A percentile compares a stretch with the other conserved stretches of the same genome.
Conservation (phyloP, 2,113 vertebrate species). For the Ifrita kowaldi region DNA sequence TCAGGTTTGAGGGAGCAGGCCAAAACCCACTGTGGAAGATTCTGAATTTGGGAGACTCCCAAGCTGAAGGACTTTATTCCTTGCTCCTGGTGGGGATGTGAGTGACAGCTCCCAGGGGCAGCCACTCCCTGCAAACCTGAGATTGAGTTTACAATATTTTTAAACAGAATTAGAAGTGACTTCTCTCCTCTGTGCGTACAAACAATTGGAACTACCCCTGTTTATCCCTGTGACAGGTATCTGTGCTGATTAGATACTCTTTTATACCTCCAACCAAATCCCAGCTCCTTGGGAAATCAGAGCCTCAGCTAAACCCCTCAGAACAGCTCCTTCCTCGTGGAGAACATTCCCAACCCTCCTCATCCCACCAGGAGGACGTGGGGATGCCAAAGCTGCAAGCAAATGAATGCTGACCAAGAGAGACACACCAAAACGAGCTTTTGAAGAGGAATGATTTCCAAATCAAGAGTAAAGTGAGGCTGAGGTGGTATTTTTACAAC, state of each 20-base stretch:
- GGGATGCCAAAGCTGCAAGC: background rate
- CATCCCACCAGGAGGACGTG: background rate
- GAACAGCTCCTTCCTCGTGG: background rate
- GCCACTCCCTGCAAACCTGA: background rate
- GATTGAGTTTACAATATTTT: background rate
- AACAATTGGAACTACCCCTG: background rate
- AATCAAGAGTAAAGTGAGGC: background rate
- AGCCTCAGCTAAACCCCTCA: background rate
- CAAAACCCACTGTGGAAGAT: background rate
- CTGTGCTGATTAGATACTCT: background rate
- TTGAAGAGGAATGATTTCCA: background rate
- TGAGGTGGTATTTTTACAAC: background rate
- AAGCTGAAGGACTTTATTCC: background rate
- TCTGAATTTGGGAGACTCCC: background rate
- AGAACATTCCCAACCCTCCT: background rate
- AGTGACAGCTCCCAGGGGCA: background rate
- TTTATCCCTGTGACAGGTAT: background rate
- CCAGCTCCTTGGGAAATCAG: background rate
- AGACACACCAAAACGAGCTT: background rate
- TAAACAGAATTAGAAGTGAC: conserved; percentile 10
- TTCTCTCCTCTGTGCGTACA: conserved; percentile 5
- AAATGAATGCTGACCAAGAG: background rate
- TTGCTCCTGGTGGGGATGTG: background rate
- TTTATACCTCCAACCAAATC: background rate
- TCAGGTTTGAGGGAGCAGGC: background rate